These are phyloP conservation scores for Bucorvus abyssinicus DNA, from an alignment of 2,797 vertebrate species.

Conservation along the genomic window DNA sequence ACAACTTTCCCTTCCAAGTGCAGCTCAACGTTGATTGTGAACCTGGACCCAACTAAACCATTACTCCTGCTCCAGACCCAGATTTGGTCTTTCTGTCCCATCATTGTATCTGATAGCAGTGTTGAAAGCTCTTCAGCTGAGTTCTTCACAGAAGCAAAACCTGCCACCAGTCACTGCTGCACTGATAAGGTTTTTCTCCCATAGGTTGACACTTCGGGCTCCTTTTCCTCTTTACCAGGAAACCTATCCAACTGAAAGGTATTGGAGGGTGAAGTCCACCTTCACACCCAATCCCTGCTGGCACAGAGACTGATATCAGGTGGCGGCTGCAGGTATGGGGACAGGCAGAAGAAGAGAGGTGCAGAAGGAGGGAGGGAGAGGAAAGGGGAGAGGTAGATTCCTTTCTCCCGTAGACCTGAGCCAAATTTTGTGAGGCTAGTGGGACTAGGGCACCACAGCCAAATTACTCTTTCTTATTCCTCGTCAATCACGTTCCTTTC, in stretches of 20 bases:
- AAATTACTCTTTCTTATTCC: background rate
- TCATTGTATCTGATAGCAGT: background rate
- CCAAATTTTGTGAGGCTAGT: background rate
- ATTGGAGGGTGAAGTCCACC: background rate
- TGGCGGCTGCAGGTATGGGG: background rate
- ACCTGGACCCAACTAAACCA: background rate
- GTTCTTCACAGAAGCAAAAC: background rate
- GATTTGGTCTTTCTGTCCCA: background rate
- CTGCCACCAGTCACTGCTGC: background rate
- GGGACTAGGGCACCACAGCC: background rate
- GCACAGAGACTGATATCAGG: background rate
- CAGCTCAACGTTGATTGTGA: background rate
- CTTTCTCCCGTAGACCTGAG: background rate
- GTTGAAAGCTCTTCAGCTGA: background rate
- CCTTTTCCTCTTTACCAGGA: background rate
- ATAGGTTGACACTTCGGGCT: background rate
- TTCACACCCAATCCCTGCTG: background rate
- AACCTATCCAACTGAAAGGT: background rate
- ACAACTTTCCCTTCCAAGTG: background rate
- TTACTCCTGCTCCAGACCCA: background rate
- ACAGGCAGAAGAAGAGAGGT: background rate
- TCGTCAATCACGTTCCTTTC: background rate
- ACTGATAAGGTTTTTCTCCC: background rate
- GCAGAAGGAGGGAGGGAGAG: background rate
- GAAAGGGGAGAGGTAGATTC: background rate